Base-by-base conservation (phyloP, 1,140 invertebrate species). In the Platorchestia sp. region DNA sequence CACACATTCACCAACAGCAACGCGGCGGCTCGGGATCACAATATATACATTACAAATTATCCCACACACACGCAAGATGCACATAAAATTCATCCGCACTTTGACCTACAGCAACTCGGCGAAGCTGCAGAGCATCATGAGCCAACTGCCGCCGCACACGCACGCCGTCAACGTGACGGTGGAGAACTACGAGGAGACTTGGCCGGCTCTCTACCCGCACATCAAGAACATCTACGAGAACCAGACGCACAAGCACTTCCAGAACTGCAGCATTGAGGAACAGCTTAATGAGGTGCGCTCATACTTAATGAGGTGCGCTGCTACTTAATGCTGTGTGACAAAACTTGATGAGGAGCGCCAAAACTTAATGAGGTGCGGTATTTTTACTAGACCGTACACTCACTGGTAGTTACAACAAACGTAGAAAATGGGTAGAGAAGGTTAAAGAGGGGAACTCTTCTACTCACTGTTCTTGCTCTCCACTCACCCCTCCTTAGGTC, bases 281-380 rank as follows among this genome's bases (percentile, higher is more conserved):
- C 95, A 96, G 86, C 95, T 96, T 40, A 96, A 95, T 95, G 95
- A 96, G 96, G 96, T 96, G 47, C 36, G n/a, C 41, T 89, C 1
- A 10, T 42, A 36, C 5, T 16, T 75, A 75, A 75, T 75, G 59
- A 36, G 59, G 27, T 75, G 27, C 10, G 3, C 27, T 51, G 7
- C 47, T 10, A 19, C 7, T 51, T 6, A 51, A 51, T 51, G 47
- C 7, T 10, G 19, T 51, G 7, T 19, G 19, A 10, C 19, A 19
- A 6, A 51, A 19, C 47, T 75, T 75, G 36, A 75, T 75, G 59
- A 75, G 59, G 27, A 22, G 59, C 27, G 10, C 59, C 36, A 36
- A 10, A 75, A 27, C 59, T 75, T 75, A 75, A 22, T 75, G 59
- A 75, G 59, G 59, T 75, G 59, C 10, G 14, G 14, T 75, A 36